A percentile compares a stretch with the other conserved stretches of the same genome.
Evolutionary conservation across 2,888 invertebrate genomes (phyloP).

Genomic region (Stenchaetothrips biformis): DNA sequence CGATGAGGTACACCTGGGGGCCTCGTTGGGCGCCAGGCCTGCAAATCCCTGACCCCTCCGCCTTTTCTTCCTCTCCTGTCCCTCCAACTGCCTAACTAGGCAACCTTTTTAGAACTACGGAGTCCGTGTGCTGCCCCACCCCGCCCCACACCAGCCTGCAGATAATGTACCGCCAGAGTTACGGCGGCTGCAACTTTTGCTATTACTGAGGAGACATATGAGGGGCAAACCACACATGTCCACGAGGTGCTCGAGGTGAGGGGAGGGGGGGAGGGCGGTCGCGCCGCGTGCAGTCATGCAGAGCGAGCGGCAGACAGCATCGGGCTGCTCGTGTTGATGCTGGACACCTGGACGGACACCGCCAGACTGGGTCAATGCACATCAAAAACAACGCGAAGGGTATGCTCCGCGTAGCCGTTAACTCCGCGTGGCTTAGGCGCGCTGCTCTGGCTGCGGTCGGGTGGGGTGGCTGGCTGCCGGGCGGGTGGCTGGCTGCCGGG

Average conservation of each 20-base stretch:
- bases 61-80: neutral
- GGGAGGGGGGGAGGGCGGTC: too few species aligned
- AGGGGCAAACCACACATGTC: constrained; percentile 14
- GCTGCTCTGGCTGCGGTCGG: too few species aligned
- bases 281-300: neutral
- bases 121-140: too few species aligned
- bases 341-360: too few species aligned
- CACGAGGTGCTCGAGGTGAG: neutral
- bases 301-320: neutral
- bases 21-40: neutral
- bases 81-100: neutral
- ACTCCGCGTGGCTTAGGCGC: too few species aligned
- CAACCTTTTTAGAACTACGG: too few species aligned
- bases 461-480: too few species aligned
- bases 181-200: constrained; percentile 22
- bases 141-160: neutral
- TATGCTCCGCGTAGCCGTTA: too few species aligned
- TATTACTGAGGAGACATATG: constrained; percentile 21
- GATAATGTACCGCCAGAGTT: constrained; percentile 21
- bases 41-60: neutral
- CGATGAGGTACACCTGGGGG: too few species aligned
- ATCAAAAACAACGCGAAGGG: too few species aligned
- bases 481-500: too few species aligned
- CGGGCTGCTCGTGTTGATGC: neutral
- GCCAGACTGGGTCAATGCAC: too few species aligned